Base-by-base conservation (phyloP, 2,888 invertebrate species). In the Caenorhabditis sp. region DNA sequence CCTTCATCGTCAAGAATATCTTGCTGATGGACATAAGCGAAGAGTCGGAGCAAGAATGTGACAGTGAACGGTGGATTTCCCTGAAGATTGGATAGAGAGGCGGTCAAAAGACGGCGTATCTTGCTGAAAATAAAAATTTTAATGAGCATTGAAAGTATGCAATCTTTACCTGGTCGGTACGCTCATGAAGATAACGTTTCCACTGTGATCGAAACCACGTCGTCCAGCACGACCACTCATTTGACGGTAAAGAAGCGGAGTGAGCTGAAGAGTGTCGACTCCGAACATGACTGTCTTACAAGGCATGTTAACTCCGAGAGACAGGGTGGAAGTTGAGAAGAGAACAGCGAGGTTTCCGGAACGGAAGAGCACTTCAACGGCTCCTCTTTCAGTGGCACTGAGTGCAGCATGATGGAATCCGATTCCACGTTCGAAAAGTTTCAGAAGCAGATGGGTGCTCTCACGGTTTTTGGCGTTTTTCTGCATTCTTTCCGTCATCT, bases 261-360 rank as follows among this genome's bases (percentile, higher is more conserved):
- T 90, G 50, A 91, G 80, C 37, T 83, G 71, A 8, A 83, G 86
- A 40, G 90, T 88, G 68, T 91, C 91, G 50, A 90, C 89, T 62
- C 90, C 90, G 79, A 90, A 91, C 58, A 90, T 83, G 53, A 90
- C 91, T 18, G 90, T 88, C 78, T 90, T 90, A 85, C 90, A 90
- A 18, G 90, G 90, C 90, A 90, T 90, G 88, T 90, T 90, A 74
- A 90, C 90, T 87, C 90, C 90, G 62, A 90, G 83, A 76, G 90
- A 91, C 53, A 90, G 86, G 18, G 90, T 90, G 4, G 88, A 86
- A 0, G 90, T 90, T 9, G 90, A 90, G 85, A 90, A 90, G 18
- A 90, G 82, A 50, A 90, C 83, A 24, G 89, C 88, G 22, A 90
- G 81, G 70, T 89, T 87, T 18, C 90, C 90, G 18, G 86, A 78